Percentiles rank a stretch among this genome's conserved stretches.
Conservation (phyloP, 2,888 invertebrate genomes). For the Achlya flavicornis region DNA sequence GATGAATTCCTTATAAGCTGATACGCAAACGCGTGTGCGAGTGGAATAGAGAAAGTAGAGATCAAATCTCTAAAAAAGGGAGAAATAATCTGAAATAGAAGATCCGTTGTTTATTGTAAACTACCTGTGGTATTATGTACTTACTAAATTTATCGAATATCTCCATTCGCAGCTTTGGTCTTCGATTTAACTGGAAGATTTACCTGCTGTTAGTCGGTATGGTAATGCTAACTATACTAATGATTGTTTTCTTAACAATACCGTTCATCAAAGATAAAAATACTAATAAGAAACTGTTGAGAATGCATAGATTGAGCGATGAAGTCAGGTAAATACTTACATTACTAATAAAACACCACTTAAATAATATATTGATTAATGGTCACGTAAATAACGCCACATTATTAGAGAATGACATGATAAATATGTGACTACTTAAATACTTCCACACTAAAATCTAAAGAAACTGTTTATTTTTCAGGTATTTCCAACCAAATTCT, state of each 20-base stretch:
- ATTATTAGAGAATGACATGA: too few relatives aligned
- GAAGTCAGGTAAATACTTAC: not conserved
- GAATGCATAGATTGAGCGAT: not conserved
- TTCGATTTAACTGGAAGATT: not conserved
- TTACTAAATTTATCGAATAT: not conserved
- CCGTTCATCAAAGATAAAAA: not conserved
- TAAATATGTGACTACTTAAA: too few relatives aligned
- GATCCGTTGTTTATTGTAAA: too few relatives aligned
- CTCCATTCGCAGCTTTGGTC: not conserved
- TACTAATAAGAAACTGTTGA: not conserved
- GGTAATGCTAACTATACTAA: not conserved
- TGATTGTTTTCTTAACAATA: not conserved
- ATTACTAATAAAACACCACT: not conserved
- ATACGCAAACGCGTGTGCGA: too few relatives aligned
- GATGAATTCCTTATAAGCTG: too few relatives aligned
- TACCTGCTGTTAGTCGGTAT: not conserved
- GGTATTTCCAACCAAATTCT: slow-evolving; percentile 28
- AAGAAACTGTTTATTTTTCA: slow-evolving; percentile 17
- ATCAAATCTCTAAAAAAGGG: too few relatives aligned
- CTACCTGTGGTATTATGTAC: too few relatives aligned
- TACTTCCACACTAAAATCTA: too few relatives aligned
- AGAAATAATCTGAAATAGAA: too few relatives aligned
- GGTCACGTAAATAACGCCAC: too few relatives aligned
- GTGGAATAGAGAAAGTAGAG: too few relatives aligned
- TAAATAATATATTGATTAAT: too few relatives aligned